phyloP scores from a whole-genome alignment of 1,140 invertebrate genomes.

The Philopotamus ludificatus region DNA sequence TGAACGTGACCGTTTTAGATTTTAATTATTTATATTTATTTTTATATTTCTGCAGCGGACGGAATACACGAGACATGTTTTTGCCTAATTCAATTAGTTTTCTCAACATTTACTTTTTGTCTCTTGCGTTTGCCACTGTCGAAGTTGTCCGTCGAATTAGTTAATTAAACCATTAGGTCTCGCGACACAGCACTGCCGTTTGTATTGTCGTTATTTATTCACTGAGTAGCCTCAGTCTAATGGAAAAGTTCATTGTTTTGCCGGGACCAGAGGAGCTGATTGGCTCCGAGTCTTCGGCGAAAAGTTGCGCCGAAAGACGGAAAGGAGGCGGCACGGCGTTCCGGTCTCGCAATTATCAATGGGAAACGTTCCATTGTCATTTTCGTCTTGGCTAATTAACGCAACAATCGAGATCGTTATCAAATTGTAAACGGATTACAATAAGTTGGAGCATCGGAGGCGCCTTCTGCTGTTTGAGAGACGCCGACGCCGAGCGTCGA shows the following conservation, averaged over 20 bases:
- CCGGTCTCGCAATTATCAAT: not conserved
- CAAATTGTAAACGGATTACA: too few species aligned
- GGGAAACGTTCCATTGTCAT: not conserved
- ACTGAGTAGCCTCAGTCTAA: not conserved
- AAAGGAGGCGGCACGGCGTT: too few species aligned
- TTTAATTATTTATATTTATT: too few species aligned
- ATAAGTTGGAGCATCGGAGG: too few species aligned
- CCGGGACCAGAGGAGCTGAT: not conserved
- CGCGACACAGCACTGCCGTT: not conserved
- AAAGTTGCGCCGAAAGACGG: too few species aligned
- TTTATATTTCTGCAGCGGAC: too few species aligned
- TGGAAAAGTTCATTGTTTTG: constrained; percentile 27
- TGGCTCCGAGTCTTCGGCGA: too few species aligned
- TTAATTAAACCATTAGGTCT: constrained; percentile 12
- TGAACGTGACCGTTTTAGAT: too few species aligned
- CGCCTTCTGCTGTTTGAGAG: too few species aligned
- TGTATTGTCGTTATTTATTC: constrained; percentile 22
- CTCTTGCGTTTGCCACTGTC: not conserved
- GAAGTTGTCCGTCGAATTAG: constrained; percentile 6
- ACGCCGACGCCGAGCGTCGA: too few species aligned
- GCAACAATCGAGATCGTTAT: too few species aligned
- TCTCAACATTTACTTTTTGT: not conserved
- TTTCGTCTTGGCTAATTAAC: not conserved
- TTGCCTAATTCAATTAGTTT: constrained; percentile 1
- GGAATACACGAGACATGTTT: not conserved